These are phyloP conservation scores for Babyrousa celebensis DNA, from an alignment of 2,797 vertebrate genomes.

Conservation along the genomic window DNA sequence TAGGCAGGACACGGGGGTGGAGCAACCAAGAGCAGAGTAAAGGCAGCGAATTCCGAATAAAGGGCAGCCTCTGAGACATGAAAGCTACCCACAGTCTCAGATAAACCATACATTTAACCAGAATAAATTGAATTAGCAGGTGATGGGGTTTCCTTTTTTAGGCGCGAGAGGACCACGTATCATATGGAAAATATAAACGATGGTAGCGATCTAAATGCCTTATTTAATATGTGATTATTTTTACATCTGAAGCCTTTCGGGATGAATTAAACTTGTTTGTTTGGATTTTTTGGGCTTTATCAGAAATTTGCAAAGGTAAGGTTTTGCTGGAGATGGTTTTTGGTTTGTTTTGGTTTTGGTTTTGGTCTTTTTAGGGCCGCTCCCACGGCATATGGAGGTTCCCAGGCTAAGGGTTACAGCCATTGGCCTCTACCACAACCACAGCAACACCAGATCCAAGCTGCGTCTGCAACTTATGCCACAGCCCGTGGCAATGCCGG, in stretches of 20 bases:
- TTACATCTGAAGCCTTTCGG: conserved; percentile 12
- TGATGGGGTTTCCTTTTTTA: conserved; percentile 23
- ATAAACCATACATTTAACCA: conserved; percentile 12
- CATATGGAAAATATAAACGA: not conserved
- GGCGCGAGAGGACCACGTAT: not conserved
- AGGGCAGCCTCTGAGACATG: conserved; percentile 51
- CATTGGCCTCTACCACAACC: too few relatives aligned
- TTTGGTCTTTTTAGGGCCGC: too few relatives aligned
- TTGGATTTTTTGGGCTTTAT: conserved; percentile 60
- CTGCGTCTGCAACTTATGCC: too few relatives aligned
- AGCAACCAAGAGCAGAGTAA: not conserved
- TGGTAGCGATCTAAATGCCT: not conserved
- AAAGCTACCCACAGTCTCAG: conserved; percentile 2
- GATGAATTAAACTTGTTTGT: conserved; percentile 8
- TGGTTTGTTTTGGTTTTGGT: too few relatives aligned
- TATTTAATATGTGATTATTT: conserved; percentile 17
- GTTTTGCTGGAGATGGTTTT: not conserved
- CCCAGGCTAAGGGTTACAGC: too few relatives aligned
- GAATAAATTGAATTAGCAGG: conserved; percentile 56
- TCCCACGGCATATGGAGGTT: too few relatives aligned
- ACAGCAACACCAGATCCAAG: too few relatives aligned
- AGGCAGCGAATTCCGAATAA: conserved; percentile 59
- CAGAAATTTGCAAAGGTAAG: not conserved
- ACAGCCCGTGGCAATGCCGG: too few relatives aligned
- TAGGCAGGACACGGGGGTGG: not conserved